Evolutionary conservation across 2,797 vertebrate genomes (phyloP), one percentile per base, ranked within the genome.

Genomic region (Bradypodion ventrale): DNA sequence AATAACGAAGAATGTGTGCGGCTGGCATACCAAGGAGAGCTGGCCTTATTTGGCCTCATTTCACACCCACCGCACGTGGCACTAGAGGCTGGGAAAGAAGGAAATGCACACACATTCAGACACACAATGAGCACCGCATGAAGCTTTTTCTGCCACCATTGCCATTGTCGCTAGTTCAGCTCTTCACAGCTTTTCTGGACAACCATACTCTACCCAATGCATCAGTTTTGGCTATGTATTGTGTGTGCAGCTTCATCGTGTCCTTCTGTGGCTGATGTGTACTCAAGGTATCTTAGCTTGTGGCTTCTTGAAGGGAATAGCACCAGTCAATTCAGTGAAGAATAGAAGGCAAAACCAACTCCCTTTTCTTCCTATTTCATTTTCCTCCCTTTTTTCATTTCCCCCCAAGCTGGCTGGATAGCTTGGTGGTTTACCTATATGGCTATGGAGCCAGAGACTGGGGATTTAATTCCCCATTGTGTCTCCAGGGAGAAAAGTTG

Each of bases 31-130:
- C 25, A 68, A n/a, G 40, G n/a, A 85, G 72, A 75, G 73, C 65
- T 49, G 78, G 72, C 78, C 72, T 76, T 78, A 62, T 75, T 46
- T 80, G 78, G 78, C 40, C 62, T 75, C 40, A 60, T 75, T 80
- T 85, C 78, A 69, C 72, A 76, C 40, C 32, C 74, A 70, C 32
- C 59, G 62, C 83, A 85, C 15, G 21, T 85, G 72, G 73, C 84
- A 80, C 23, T 60, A 75, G 70, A 68, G 49, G 63, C 72, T 76
- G 16, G 35, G 63, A 27, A 80, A 65, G 76, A 29, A 52, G 29
- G 52, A 56, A 16, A 13, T 56, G 15, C 52, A 19, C 19, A 29
- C 4, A 25, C 29, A 25, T 25, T 12, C 65, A 56, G 27, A 46
- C 44, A 29, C 74, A 77, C n/a, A 59, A 5, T 70, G 79, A 70